Percentiles rank a stretch among this genome's conserved stretches.
These are phyloP conservation scores for Leptopterna dolabrata DNA, from an alignment of 2,888 invertebrate species.

Conservation along the genomic window DNA sequence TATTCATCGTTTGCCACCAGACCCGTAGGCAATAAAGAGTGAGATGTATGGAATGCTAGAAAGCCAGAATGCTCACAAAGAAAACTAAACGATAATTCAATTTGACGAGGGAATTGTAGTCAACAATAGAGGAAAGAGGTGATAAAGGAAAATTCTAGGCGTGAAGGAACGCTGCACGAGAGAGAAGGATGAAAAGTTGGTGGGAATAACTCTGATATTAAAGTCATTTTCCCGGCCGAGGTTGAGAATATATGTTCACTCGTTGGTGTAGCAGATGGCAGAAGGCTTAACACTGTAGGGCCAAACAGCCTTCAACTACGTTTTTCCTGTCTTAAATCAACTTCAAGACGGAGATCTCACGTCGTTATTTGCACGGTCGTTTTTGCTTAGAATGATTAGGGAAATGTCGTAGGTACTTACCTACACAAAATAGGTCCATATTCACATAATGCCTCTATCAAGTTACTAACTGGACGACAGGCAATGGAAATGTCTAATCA, in stretches of 20 bases:
- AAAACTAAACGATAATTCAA: neutral
- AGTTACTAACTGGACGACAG: no score
- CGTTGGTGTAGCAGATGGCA: neutral
- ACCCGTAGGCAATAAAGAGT: no score
- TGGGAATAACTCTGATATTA: constrained; percentile 34
- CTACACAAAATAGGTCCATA: no score
- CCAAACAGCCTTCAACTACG: neutral
- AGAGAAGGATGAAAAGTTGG: neutral
- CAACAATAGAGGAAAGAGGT: neutral
- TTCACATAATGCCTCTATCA: no score
- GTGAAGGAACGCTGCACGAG: neutral
- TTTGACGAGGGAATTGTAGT: neutral
- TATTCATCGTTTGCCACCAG: no score
- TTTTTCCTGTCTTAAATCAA: neutral
- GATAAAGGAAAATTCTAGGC: neutral
- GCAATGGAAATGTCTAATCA: no score
- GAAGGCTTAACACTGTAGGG: neutral
- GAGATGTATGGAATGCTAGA: neutral
- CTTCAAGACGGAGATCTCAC: neutral
- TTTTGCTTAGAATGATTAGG: no score
- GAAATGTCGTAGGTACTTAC: no score
- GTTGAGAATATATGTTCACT: constrained; percentile 33
- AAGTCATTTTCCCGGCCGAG: constrained; percentile 32
- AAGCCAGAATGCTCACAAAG: neutral
- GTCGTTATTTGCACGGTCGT: no score